Percentiles rank a stretch among this genome's conserved stretches.
Conservation (phyloP, 2,888 invertebrate genomes). For the Noctua fimbriata region DNA sequence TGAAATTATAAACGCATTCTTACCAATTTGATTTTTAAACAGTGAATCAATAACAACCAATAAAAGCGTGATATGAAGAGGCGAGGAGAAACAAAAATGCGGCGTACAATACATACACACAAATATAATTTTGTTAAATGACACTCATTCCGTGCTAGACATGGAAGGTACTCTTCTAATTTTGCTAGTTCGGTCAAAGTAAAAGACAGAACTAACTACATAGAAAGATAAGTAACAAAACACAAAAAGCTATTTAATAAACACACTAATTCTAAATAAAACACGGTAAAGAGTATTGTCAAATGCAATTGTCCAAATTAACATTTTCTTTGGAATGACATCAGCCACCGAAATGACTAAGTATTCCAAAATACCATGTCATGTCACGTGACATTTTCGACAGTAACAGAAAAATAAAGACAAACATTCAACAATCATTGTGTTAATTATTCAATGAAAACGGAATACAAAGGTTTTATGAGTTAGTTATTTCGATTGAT, state of each 20-base stretch:
- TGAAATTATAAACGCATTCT: conserved; percentile 84
- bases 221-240: background rate
- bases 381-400: conserved; percentile 17
- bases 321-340: conserved; percentile 25
- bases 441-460: background rate
- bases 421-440: background rate
- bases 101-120: conserved; percentile 54
- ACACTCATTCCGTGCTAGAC: conserved; percentile 31
- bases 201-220: conserved; percentile 2
- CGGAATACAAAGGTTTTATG: background rate
- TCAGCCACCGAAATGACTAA: conserved; percentile 5
- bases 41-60: conserved; percentile 64
- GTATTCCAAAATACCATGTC: background rate
- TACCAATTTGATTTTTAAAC: conserved; percentile 69
- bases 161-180: conserved; percentile 13
- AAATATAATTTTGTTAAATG: conserved; percentile 52
- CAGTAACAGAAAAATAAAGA: conserved; percentile 2
- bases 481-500: background rate
- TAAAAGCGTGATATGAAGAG: conserved; percentile 60
- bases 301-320: conserved; percentile 6
- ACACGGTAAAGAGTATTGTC: background rate
- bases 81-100: conserved; percentile 65
- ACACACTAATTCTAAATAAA: background rate
- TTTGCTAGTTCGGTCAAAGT: background rate
- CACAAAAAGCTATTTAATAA: conserved; percentile 7